Conservation (phyloP, 2,113 vertebrate genomes). For the Thalassoma bifasciatum region DNA sequence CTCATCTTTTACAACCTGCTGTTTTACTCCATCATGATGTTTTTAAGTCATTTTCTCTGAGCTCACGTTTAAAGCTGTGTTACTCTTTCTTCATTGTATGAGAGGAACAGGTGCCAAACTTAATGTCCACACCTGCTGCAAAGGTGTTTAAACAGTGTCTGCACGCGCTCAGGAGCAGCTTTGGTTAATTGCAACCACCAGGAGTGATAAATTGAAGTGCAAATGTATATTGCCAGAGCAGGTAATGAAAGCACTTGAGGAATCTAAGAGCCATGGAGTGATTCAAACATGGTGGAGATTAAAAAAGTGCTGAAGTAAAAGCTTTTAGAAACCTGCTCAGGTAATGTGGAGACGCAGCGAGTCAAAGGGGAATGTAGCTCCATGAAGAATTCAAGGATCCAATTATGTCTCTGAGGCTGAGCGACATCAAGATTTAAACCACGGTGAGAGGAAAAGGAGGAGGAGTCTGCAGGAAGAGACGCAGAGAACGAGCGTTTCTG, state of each 20-base stretch:
- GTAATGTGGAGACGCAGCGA: conserved; percentile 40
- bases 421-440: conserved; percentile 52
- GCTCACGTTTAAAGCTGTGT: conserved; percentile 5
- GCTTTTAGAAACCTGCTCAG: conserved; percentile 14
- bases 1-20: not conserved
- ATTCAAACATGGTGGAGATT: conserved; percentile 38
- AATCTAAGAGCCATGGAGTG: conserved; percentile 18
- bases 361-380: conserved; percentile 54
- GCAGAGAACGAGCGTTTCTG: no score
- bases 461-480: conserved; percentile 9
- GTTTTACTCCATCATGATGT: not conserved
- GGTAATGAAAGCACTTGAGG: conserved; percentile 24
- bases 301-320: conserved; percentile 31
- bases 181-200: conserved; percentile 33
- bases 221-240: conserved; percentile 23
- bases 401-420: conserved; percentile 62
- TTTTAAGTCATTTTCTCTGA: not conserved
- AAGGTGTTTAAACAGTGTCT: conserved; percentile 25
- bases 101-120: conserved; percentile 6
- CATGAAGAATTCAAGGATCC: conserved; percentile 71
- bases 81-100: not conserved
- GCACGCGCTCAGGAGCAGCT: conserved; percentile 1
- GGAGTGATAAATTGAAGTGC: conserved; percentile 26
- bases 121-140: not conserved
- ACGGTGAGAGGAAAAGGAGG: conserved; percentile 23